Evolutionary conservation across 2,113 vertebrate species (phyloP), one percentile per base, ranked within the genome.

Genomic region (Microcebus lehilahytsara): DNA sequence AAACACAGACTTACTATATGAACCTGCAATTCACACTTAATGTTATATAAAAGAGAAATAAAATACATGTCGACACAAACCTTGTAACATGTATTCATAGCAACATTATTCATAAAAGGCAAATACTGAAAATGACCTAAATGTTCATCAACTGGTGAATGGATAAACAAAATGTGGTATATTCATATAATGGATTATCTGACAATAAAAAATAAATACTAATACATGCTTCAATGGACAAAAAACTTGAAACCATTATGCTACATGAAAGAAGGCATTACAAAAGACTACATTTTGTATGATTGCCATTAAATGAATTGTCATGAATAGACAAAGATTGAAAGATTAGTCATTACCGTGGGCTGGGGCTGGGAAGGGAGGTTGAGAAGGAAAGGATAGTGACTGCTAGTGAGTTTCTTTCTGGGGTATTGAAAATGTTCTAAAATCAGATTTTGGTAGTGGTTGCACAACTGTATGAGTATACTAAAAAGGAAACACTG

Each of bases 281-380:
- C 46, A 72, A 89, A 58, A 71, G n/a, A 25, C n/a, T 79, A 3
- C 9, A 53, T 81, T 53, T 34, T 81, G 5, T 32, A 66, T 67
- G 37, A 92, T 58, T 85, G 10, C 1, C 69, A 89, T 95, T 9
- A 9, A 71, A 1, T 53, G 51, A 80, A 80, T 56, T 62, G 25
- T 62, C 46, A 74, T n/a, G 34, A 78, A 71, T 4, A 92, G 46
- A 40, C 30, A 95, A 69, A 56, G 42, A 53, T 11, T 60, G 22
- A 62, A 56, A 67, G 30, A 83, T 69, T 49, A 84, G 25, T n/a
- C 17, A 32, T 80, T 94, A 34, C 37, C 1, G 9, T 3, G 40
- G n/a, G 4, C 16, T 62, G 16, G 16, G 46, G 0, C 7, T 2
- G 1, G 17, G 51, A 62, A 32, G 1, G 6, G 9, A 22, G 17